These are phyloP conservation scores for Trematocara variabile DNA, from an alignment of 2,113 vertebrate species.

Conservation along the genomic window DNA sequence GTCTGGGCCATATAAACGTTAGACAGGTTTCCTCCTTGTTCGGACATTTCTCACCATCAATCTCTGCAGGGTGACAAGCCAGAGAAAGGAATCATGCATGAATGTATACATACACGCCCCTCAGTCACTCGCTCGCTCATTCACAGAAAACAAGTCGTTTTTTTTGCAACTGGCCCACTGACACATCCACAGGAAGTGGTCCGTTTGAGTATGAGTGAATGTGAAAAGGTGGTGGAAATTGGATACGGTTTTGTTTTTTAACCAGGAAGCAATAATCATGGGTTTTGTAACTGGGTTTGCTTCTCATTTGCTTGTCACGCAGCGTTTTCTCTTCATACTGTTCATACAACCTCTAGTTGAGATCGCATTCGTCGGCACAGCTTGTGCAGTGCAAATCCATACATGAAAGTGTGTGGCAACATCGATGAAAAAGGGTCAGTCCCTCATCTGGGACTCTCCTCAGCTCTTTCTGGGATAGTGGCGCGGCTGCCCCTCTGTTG, in stretches of 20 bases:
- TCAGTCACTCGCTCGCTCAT: conserved; percentile 40
- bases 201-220: conserved; percentile 1
- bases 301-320: conserved; percentile 15
- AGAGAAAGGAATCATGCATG: conserved; percentile 61
- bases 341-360: background rate
- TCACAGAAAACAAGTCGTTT: background rate
- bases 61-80: conserved; percentile 66
- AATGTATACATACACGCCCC: conserved; percentile 48
- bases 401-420: background rate
- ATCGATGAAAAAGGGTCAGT: background rate
- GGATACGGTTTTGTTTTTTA: conserved; percentile 40
- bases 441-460: too few species aligned
- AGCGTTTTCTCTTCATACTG: background rate
- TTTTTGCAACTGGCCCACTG: conserved; percentile 1
- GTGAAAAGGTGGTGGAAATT: conserved; percentile 28
- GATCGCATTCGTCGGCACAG: background rate
- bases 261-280: conserved; percentile 39
- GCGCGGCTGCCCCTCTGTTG: too few species aligned
- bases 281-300: conserved; percentile 16
- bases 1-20: background rate
- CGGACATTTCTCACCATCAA: conserved; percentile 77
- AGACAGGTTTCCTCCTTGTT: conserved; percentile 40
- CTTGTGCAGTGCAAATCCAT: background rate
- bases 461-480: too few species aligned
- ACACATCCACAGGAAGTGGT: conserved; percentile 54